Evolutionary conservation across 2,888 invertebrate genomes (phyloP).

Genomic region (Tinea pellionella): DNA sequence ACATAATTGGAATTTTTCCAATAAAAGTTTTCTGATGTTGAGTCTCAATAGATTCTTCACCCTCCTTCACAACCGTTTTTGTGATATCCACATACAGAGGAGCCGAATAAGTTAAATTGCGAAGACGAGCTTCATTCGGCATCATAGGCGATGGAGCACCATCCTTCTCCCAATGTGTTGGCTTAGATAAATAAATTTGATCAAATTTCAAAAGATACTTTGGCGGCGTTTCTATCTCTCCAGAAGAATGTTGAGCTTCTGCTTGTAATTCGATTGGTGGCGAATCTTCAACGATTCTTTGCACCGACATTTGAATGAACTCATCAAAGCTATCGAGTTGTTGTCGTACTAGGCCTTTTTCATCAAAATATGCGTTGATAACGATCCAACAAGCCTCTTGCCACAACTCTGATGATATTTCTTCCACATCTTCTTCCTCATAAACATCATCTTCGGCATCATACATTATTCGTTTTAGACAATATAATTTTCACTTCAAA

Average conservation of each 20-base stretch:
- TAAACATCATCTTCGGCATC: conserved; percentile 70
- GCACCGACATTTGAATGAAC: conserved; percentile 99
- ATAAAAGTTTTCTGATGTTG: conserved; percentile 82
- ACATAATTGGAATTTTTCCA: conserved; percentile 98
- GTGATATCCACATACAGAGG: conserved; percentile 99
- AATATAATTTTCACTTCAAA: not conserved
- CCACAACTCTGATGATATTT: conserved; percentile 98
- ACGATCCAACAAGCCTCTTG: conserved; percentile 99
- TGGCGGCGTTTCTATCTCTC: conserved; percentile 92
- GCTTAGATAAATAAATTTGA: conserved; percentile 98
- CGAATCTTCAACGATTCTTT: conserved; percentile 98
- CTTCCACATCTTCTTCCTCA: conserved; percentile 91
- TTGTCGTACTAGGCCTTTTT: conserved; percentile 98
- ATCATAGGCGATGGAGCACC: conserved; percentile 99
- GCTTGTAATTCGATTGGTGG: conserved; percentile 97
- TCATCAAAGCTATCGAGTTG: conserved; percentile 99
- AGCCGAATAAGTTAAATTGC: conserved; percentile 98
- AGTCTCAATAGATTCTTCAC: conserved; percentile 87
- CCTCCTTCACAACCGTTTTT: conserved; percentile 93
- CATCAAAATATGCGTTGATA: conserved; percentile 99
- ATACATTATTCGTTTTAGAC: conserved; percentile 35
- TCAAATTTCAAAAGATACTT: conserved; percentile 96
- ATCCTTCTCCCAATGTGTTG: conserved; percentile 99
- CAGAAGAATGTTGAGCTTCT: conserved; percentile 96
- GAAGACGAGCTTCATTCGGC: conserved; percentile 98